Conservation (phyloP, 2,888 invertebrate genomes). For the Hypolimnas misippus region DNA sequence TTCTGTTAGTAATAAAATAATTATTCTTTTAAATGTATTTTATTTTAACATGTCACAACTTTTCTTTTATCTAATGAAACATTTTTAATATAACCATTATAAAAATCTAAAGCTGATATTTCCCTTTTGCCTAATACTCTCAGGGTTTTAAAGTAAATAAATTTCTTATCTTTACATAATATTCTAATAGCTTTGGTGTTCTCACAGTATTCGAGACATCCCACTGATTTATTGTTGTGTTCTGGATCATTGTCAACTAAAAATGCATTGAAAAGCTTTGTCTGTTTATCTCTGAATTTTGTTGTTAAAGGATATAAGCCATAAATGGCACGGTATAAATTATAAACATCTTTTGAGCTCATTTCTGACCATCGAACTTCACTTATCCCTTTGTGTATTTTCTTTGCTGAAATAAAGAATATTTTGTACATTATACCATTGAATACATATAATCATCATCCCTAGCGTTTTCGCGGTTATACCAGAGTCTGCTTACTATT, state of each 20-base stretch:
- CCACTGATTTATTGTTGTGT: conserved; percentile 67
- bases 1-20: conserved; percentile 24
- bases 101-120: conserved; percentile 92
- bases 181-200: conserved; percentile 84
- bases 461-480: neutral
- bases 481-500: too few relatives aligned
- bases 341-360: conserved; percentile 86
- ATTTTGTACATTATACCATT: too few relatives aligned
- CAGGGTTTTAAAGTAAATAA: conserved; percentile 86
- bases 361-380: conserved; percentile 87
- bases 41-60: conserved; percentile 60
- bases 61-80: conserved; percentile 59
- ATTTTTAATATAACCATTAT: conserved; percentile 92
- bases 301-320: conserved; percentile 86
- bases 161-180: conserved; percentile 86
- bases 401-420: conserved; percentile 85
- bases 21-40: conserved; percentile 32
- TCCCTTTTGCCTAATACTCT: conserved; percentile 87
- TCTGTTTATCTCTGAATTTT: conserved; percentile 82
- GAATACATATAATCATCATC: too few relatives aligned
- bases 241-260: conserved; percentile 54
- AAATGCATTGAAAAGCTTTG: conserved; percentile 86
- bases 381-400: conserved; percentile 85
- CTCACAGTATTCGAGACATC: conserved; percentile 85
- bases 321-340: conserved; percentile 88